Evolutionary conservation across 2,888 invertebrate genomes (phyloP), one percentile per base, ranked within the genome.

Genomic region (Germaria angustata): DNA sequence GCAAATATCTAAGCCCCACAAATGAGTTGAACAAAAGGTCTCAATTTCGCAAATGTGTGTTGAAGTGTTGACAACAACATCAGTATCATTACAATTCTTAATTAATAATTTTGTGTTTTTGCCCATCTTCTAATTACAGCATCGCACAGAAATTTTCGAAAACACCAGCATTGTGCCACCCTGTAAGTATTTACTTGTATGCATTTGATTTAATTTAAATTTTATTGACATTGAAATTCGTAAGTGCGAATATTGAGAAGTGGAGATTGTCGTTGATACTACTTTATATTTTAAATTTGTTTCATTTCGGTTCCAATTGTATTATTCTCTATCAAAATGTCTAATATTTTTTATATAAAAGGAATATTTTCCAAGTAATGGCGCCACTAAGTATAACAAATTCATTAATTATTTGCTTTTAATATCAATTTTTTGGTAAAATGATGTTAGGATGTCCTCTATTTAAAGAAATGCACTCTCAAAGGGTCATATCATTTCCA

Each of bases 141-240:
- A 93, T 86, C 93, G 93, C 85, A 94, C 94, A 32, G 91, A 93
- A 85, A 90, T 90, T 72, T 88, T 86, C 72, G 89, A 90, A 72
- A 89, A 89, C 44, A 88, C 86, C 63, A 89, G 85, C 73, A 87
- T 88, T 84, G 85, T 87, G 34, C 92, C 93, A 78, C 85, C 87
- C 46, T 79, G 91, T 91, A 85, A 90, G 89, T 88, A 44, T 53
- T 39, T 22, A 13, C 39, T 1, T n/a, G n/a, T 20, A 34, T n/a
- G 20, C 22, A 13, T 46, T 49, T 28, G 5, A 39, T 51, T 49
- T 24, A 11, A 39, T 63, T 44, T 22, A 15, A 15, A 51, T 59
- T 49, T 15, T 11, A 57, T 36, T 71, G 15, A 8, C 46, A 57
- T 71, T 59, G 36, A 49, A 24, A 20, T 20, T 0, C 46, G 0